phyloP scores from a whole-genome alignment of 2,888 invertebrate genomes.

The Drosophila meridionalis region DNA sequence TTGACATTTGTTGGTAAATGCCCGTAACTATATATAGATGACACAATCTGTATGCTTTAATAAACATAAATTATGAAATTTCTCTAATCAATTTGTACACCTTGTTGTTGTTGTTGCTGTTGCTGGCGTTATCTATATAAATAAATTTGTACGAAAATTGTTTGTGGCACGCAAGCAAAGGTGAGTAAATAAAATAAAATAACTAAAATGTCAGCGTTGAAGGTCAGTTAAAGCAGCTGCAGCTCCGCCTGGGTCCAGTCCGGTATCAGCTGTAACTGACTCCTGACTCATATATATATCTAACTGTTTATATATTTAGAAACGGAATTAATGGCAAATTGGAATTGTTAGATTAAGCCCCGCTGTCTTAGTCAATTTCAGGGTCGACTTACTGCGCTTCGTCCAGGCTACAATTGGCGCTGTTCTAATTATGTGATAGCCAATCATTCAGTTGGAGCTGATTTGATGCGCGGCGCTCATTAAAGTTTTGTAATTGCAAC shows the following conservation, averaged over 20 bases:
- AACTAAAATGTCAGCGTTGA: slow-evolving; percentile 30
- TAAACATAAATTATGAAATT: slow-evolving; percentile 67
- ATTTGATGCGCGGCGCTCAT: slow-evolving; percentile 48
- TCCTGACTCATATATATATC: not conserved
- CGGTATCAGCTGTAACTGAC: not conserved
- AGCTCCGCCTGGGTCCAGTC: slow-evolving; percentile 23
- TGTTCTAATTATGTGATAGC: slow-evolving; percentile 64
- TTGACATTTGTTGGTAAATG: slow-evolving; percentile 5
- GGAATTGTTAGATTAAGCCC: slow-evolving; percentile 46
- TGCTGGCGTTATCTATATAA: slow-evolving; percentile 44
- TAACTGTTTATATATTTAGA: not conserved
- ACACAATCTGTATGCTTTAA: slow-evolving; percentile 38
- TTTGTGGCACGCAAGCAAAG: slow-evolving; percentile 63
- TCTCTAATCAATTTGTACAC: slow-evolving; percentile 65
- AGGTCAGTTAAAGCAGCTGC: slow-evolving; percentile 65
- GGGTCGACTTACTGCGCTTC: slow-evolving; percentile 54
- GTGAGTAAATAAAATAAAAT: slow-evolving; percentile 13
- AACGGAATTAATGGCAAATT: slow-evolving; percentile 35
- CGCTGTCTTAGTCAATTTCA: slow-evolving; percentile 57
- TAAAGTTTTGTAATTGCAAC: slow-evolving; percentile 74
- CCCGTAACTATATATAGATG: slow-evolving; percentile 25
- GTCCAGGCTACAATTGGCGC: slow-evolving; percentile 45
- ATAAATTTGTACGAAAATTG: slow-evolving; percentile 62
- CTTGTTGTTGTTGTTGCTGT: slow-evolving; percentile 33
- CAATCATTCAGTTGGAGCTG: slow-evolving; percentile 73